Conservation (phyloP, 2,888 invertebrate species). For the Himalopsyche tibetana region DNA sequence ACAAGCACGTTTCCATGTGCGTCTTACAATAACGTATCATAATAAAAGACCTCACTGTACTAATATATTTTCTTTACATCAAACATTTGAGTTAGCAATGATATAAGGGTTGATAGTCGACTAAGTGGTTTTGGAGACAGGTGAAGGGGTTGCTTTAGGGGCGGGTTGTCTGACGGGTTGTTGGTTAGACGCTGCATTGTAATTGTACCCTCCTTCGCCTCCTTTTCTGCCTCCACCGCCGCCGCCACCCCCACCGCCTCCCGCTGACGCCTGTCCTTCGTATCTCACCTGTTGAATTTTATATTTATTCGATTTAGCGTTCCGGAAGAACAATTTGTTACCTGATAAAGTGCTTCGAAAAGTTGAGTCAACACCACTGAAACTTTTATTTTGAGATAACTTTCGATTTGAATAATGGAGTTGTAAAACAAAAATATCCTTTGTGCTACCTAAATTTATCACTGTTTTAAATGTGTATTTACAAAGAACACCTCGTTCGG, state of each 20-base stretch:
- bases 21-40: not conserved
- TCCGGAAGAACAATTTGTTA: conserved; percentile 34
- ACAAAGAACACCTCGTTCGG: no score
- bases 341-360: conserved; percentile 31
- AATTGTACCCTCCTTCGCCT: conserved; percentile 76
- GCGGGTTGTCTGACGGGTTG: conserved; percentile 72
- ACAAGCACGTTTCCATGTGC: no score
- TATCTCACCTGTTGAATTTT: conserved; percentile 71
- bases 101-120: conserved; percentile 12
- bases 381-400: conserved; percentile 34
- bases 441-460: conserved; percentile 1
- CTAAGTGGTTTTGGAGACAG: conserved; percentile 50
- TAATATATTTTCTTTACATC: conserved; percentile 17
- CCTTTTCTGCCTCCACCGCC: conserved; percentile 67
- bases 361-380: conserved; percentile 19
- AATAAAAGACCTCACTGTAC: not conserved
- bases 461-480: not conserved
- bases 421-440: conserved; percentile 34
- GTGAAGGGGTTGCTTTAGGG: conserved; percentile 66
- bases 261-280: conserved; percentile 70
- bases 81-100: conserved; percentile 13
- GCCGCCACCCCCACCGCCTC: conserved; percentile 69
- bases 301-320: conserved; percentile 34
- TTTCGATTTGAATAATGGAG: conserved; percentile 34
- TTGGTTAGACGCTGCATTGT: conserved; percentile 75